Percentiles rank a stretch among this genome's conserved stretches.
phyloP scores from a whole-genome alignment of 2,113 vertebrate genomes.

The Merops nubicus region DNA sequence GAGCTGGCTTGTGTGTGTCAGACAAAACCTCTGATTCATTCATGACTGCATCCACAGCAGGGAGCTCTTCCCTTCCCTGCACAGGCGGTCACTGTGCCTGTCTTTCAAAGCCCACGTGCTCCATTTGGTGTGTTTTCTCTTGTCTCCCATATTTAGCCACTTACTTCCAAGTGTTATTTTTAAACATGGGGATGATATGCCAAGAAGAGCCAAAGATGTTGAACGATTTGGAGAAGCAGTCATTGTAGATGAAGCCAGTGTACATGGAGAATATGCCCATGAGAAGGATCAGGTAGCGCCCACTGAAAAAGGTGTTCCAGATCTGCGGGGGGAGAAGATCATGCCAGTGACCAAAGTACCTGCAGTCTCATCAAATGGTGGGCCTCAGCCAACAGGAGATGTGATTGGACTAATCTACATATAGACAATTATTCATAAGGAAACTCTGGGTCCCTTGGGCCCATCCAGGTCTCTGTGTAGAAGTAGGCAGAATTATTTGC shows the following conservation, averaged over 20 bases:
- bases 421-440: not conserved
- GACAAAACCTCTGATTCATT: slow-evolving; percentile 54
- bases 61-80: not conserved
- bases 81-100: not conserved
- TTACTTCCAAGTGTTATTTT: slow-evolving; percentile 91
- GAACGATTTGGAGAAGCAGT: slow-evolving; percentile 96
- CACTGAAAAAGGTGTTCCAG: slow-evolving; percentile 90
- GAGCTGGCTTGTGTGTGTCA: not conserved
- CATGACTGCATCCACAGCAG: not conserved
- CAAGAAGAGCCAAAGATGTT: slow-evolving; percentile 96
- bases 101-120: not conserved
- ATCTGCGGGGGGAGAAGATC: slow-evolving; percentile 78
- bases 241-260: slow-evolving; percentile 97
- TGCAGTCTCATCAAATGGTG: not conserved
- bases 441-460: not conserved
- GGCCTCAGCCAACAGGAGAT: not conserved
- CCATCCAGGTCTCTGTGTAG: not conserved
- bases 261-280: slow-evolving; percentile 97
- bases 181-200: slow-evolving; percentile 92
- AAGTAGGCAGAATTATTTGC: not conserved
- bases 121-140: not conserved
- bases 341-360: not conserved
- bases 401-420: not conserved
- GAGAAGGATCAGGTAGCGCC: slow-evolving; percentile 93
- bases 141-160: slow-evolving; percentile 41